These are phyloP conservation scores for Baryphthengus martii DNA, from an alignment of 2,113 vertebrate species.

Conservation along the genomic window DNA sequence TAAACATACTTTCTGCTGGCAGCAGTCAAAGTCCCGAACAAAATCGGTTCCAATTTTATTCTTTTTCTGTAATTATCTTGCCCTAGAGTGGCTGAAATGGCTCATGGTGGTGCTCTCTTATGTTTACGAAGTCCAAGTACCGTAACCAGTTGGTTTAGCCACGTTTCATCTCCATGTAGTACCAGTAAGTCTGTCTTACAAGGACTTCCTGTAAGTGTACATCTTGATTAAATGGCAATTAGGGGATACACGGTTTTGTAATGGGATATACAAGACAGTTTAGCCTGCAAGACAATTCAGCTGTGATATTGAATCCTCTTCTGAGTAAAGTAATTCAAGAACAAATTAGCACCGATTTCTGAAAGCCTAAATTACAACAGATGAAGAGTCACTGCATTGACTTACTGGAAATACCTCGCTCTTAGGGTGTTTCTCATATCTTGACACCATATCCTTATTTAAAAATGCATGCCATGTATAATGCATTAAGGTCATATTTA, in stretches of 20 bases:
- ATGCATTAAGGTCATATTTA: not conserved
- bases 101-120: rapidly evolving
- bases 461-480: not conserved
- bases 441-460: not conserved
- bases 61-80: not conserved
- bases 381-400: not conserved
- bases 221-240: not conserved
- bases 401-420: not conserved
- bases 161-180: not conserved
- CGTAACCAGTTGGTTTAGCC: not conserved
- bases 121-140: not conserved
- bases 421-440: not conserved
- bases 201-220: not conserved
- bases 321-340: not conserved
- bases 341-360: not conserved
- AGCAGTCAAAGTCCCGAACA: not conserved
- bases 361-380: not conserved
- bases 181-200: rapidly evolving
- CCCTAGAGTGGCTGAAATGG: not conserved
- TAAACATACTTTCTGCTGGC: not conserved
- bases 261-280: not conserved
- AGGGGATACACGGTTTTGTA: not conserved
- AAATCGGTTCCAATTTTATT: not conserved
- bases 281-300: not conserved
- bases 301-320: not conserved